Evolutionary conservation across 2,797 vertebrate species (phyloP).

Genomic region (Ambastaia sidthimunki): DNA sequence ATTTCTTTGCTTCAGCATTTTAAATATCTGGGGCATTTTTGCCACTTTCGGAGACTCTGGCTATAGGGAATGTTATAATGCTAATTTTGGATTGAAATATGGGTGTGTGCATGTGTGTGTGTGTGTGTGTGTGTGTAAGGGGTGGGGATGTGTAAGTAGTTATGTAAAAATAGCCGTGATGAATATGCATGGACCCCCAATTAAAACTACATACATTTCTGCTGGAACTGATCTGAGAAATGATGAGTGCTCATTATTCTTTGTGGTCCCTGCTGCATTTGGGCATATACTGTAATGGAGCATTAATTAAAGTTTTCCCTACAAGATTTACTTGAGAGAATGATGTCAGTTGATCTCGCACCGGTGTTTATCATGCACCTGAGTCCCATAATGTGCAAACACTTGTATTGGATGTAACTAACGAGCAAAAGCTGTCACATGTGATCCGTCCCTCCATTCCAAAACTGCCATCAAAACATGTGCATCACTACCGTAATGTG

Average conservation of each 20-base stretch:
- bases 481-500: constrained; percentile 18
- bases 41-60: neutral
- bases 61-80: neutral
- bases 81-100: neutral
- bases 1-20: neutral
- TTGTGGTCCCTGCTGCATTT: neutral
- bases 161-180: constrained; percentile 42
- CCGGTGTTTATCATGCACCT: constrained; percentile 1
- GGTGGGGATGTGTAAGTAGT: constrained; percentile 14
- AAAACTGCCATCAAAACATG: constrained; percentile 38
- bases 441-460: constrained; percentile 19
- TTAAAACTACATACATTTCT: constrained; percentile 43
- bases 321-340: constrained; percentile 1
- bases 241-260: constrained; percentile 7
- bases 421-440: constrained; percentile 32
- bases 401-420: constrained; percentile 13
- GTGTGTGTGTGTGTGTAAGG: neutral
- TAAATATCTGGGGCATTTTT: neutral
- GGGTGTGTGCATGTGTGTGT: too few relatives aligned
- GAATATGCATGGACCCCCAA: constrained; percentile 49
- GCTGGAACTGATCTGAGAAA: constrained; percentile 33
- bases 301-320: constrained; percentile 11
- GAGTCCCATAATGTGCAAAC: neutral
- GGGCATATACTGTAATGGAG: neutral
- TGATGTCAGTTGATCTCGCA: neutral